Percentiles rank a stretch among this genome's conserved stretches.
phyloP scores from a whole-genome alignment of 2,113 vertebrate species.

The Protobothrops flavoviridis region DNA sequence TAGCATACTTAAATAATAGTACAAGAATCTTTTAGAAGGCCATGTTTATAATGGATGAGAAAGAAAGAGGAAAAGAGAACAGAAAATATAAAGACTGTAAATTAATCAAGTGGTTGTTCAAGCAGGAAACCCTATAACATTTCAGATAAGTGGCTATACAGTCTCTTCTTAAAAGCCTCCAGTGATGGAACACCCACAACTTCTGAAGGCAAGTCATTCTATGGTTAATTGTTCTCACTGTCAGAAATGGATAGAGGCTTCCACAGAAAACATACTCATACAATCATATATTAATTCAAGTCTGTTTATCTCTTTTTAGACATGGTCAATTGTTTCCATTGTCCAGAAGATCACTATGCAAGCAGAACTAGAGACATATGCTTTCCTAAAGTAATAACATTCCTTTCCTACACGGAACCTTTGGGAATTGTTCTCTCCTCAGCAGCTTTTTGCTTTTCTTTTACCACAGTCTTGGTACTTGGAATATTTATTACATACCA shows the following conservation, averaged over 20 bases:
- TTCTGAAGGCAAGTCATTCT: background rate
- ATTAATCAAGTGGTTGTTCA: background rate
- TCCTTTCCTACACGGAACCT: background rate
- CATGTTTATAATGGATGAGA: background rate
- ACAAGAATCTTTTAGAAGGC: background rate
- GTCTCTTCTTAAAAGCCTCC: background rate
- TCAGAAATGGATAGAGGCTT: background rate
- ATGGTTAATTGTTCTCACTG: background rate
- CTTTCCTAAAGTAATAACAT: background rate
- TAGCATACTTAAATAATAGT: background rate
- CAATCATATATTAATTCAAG: background rate
- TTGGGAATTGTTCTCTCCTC: background rate
- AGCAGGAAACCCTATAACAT: background rate
- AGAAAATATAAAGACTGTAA: too few species aligned
- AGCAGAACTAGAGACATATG: background rate
- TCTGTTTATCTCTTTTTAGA: background rate
- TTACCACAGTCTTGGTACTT: background rate
- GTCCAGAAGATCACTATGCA: background rate
- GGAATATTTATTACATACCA: background rate
- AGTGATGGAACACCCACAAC: background rate
- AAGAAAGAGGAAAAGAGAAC: background rate
- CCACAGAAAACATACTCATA: background rate
- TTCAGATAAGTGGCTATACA: background rate
- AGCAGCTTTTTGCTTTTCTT: background rate
- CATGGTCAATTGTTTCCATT: background rate